phyloP scores from a whole-genome alignment of 2,113 vertebrate species.

The Sialia sialis region DNA sequence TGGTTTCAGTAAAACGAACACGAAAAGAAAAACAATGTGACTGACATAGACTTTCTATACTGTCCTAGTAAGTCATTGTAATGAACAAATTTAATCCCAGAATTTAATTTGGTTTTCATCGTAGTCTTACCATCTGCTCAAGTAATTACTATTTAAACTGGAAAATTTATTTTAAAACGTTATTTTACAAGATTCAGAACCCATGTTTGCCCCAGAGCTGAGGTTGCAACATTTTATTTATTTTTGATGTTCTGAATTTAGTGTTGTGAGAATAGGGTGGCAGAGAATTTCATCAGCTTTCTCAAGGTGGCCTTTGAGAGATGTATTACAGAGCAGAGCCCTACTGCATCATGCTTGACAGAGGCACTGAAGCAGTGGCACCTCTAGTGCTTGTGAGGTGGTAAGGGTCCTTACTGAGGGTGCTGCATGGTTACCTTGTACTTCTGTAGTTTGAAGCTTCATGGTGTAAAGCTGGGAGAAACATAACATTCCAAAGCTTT shows the following conservation, averaged over 20 bases:
- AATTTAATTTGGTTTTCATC: background rate
- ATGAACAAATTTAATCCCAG: background rate
- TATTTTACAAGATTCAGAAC: background rate
- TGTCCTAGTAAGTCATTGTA: background rate
- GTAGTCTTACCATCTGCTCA: background rate
- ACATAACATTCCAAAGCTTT: background rate
- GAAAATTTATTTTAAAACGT: background rate
- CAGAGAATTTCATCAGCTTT: background rate
- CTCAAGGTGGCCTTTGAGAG: background rate
- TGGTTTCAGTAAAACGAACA: background rate
- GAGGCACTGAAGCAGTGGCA: background rate
- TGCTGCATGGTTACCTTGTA: background rate
- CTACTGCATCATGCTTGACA: rapidly evolving
- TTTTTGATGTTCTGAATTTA: background rate
- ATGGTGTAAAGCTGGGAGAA: rapidly evolving
- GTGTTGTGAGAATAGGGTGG: background rate
- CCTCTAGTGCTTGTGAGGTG: rapidly evolving
- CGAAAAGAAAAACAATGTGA: background rate
- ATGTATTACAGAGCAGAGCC: background rate
- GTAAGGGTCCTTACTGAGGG: background rate
- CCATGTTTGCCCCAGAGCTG: rapidly evolving
- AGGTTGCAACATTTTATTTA: background rate
- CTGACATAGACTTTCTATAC: background rate
- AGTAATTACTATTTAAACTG: background rate
- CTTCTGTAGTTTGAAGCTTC: background rate